Percentiles rank a stretch among this genome's conserved stretches.
Conservation (phyloP, 2,888 invertebrate genomes). For the Stictocephala bisonia region DNA sequence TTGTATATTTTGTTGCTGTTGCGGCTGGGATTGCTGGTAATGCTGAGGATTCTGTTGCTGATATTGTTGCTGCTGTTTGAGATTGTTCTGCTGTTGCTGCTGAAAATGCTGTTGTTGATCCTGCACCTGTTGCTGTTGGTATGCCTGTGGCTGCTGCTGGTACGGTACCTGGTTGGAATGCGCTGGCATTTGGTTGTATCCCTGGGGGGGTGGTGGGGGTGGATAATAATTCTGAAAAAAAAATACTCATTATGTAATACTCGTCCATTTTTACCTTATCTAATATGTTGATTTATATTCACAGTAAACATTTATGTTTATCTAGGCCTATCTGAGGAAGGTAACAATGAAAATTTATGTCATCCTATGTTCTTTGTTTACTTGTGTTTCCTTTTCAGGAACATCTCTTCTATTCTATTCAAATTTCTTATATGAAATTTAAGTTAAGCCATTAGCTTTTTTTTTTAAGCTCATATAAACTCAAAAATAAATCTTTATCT, state of each 20-base stretch:
- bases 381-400: no score
- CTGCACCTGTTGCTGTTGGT: constrained; percentile 56
- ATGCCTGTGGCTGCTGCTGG: constrained; percentile 58
- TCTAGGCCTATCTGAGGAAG: no score
- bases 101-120: constrained; percentile 56
- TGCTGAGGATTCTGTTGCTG: constrained; percentile 54
- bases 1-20: constrained; percentile 57
- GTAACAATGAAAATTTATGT: no score
- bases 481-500: no score
- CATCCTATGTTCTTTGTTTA: no score
- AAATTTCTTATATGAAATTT: no score
- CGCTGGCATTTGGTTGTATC: neutral
- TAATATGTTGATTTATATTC: neutral
- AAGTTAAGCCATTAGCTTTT: no score
- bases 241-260: neutral
- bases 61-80: constrained; percentile 57
- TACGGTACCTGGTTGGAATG: constrained; percentile 43
- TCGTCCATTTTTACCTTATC: neutral
- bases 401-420: no score
- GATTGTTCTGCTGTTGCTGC: constrained; percentile 58
- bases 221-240: constrained; percentile 6
- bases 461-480: no score
- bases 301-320: neutral
- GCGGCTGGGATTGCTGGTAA: constrained; percentile 56
- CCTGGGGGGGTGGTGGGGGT: constrained; percentile 11